Conservation (phyloP, 2,113 vertebrate genomes). For the Dissostichus mawsoni region DNA sequence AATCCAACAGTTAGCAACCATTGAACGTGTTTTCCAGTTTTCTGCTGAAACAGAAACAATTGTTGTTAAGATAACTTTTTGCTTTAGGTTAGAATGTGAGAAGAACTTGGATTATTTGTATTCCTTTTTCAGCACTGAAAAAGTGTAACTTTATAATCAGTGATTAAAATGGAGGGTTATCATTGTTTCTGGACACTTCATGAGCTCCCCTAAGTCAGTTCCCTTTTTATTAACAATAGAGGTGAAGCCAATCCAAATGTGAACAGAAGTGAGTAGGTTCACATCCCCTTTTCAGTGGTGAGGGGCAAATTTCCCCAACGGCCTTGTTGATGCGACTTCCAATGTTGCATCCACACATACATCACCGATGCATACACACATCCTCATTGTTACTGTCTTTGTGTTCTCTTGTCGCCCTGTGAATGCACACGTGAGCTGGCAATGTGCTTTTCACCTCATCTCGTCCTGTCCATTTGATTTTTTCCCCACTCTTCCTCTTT, state of each 20-base stretch:
- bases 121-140: conserved; percentile 38
- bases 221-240: conserved; percentile 56
- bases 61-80: conserved; percentile 41
- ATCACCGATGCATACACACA: neutral
- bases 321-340: conserved; percentile 10
- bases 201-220: conserved; percentile 37
- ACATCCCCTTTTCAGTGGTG: conserved; percentile 74
- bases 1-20: conserved; percentile 32
- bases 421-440: conserved; percentile 41
- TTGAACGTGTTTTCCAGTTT: neutral
- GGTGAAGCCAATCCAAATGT: conserved; percentile 31
- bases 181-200: conserved; percentile 38
- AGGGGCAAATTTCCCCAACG: conserved; percentile 54
- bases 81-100: conserved; percentile 5
- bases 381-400: conserved; percentile 50
- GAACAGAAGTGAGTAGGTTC: conserved; percentile 77
- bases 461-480: conserved; percentile 15
- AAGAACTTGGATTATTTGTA: conserved; percentile 23
- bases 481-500: conserved; percentile 40
- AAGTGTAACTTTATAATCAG: conserved; percentile 22
- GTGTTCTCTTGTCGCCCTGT: conserved; percentile 43
- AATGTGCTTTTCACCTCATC: conserved; percentile 51
- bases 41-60: conserved; percentile 29
- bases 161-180: conserved; percentile 24
- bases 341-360: neutral